Evolutionary conservation across 1,140 invertebrate species (phyloP), one percentile per base, ranked within the genome.

Genomic region (Drosophila insularis): DNA sequence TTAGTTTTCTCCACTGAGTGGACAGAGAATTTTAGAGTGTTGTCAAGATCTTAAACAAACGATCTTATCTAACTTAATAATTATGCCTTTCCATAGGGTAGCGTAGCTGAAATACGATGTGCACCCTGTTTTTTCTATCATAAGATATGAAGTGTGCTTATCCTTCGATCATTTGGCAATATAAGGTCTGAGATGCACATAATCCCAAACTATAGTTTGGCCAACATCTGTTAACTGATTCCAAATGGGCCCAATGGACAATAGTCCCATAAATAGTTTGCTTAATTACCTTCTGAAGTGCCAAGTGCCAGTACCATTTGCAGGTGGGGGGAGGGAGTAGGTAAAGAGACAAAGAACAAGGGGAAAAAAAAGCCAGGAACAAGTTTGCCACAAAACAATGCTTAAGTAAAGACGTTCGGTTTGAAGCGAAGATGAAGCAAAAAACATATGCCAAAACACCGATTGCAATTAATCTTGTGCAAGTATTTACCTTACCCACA

Each of bases 381-480:
- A 75, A 86, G 43, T 63, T 75, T 21, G 39, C 13, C 40, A 65
- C 64, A 67, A 67, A 59, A 31, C 58, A 54, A 32, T 43, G 43
- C 43, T 50, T 50, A 21, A 50, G 43, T 50, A 21, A 50, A 50
- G 43, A 50, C 43, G 43, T 11, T 50, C 32, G 2, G 10, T 10
- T 8, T 11, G 8, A 2, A 50, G 19, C 1, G 17, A 50, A 67
- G 27, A 10, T n/a, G 32, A 14, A n/a, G 23, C 21, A n/a, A 21
- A 84, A 84, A 89, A 89, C 84, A 89, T 89, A 89, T 89, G 84
- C 85, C 80, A 78, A 84, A 80, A 89, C 84, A 89, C 84, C 84
- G 85, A 89, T 89, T 84, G 84, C 84, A 89, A 89, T 89, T 89
- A 89, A 89, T 89, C 84, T 89, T 87, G 70, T 86, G 84, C 82